A percentile compares a stretch with the other conserved stretches of the same genome.
Evolutionary conservation across 2,888 invertebrate species (phyloP).

Genomic region (Agrochola lychnidis): DNA sequence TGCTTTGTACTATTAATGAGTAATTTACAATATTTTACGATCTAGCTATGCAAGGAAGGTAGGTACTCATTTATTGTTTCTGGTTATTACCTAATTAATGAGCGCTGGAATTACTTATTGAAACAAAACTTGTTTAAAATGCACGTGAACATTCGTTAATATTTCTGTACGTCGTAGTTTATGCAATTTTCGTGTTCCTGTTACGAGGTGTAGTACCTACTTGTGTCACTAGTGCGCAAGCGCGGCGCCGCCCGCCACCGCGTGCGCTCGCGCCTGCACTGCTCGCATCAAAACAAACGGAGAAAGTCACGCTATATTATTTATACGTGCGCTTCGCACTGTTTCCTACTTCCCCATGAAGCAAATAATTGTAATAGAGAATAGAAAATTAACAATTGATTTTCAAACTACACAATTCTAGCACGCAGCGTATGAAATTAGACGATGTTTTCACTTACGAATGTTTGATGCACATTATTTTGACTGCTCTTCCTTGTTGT

Average conservation of each 20-base stretch:
- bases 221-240: conserved; percentile 42
- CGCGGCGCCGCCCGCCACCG: conserved; percentile 32
- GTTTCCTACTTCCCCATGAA: conserved; percentile 82
- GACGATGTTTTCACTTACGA: conserved; percentile 43
- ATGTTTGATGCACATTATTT: conserved; percentile 31
- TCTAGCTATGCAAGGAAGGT: conserved; percentile 24
- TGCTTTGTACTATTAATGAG: conserved; percentile 31
- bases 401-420: conserved; percentile 47
- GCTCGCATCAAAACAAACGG: conserved; percentile 84
- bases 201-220: conserved; percentile 50
- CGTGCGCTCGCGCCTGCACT: conserved; percentile 54
- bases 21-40: conserved; percentile 49
- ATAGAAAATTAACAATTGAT: conserved; percentile 68
- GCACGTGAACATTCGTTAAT: conserved; percentile 54
- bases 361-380: conserved; percentile 72
- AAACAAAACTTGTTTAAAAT: conserved; percentile 57
- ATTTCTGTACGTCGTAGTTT: conserved; percentile 46
- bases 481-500: conserved; percentile 22
- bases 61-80: conserved; percentile 49
- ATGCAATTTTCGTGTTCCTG: conserved; percentile 63
- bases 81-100: conserved; percentile 59
- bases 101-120: conserved; percentile 48
- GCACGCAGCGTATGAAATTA: conserved; percentile 47
- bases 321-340: conserved; percentile 78
- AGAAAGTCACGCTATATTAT: conserved; percentile 84